phyloP scores from a whole-genome alignment of 2,113 vertebrate species.

The Notothenia rossii region DNA sequence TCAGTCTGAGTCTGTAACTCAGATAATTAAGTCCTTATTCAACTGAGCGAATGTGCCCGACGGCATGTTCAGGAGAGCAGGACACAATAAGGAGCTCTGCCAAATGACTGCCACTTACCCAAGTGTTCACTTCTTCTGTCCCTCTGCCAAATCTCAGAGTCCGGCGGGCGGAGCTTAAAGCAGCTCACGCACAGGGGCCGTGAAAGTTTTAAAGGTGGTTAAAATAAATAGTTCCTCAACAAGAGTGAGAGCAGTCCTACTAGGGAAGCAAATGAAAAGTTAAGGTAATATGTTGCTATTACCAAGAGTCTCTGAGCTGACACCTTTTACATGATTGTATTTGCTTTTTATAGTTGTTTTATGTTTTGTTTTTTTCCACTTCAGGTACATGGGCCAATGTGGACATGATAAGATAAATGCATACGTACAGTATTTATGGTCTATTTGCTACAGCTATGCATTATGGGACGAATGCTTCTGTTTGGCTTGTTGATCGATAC shows the following conservation, averaged over 20 bases:
- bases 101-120: slow-evolving; percentile 54
- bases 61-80: slow-evolving; percentile 37
- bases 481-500: slow-evolving; percentile 46
- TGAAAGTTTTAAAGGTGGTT: slow-evolving; percentile 20
- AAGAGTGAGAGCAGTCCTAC: neutral
- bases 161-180: slow-evolving; percentile 2
- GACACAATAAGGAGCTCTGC: slow-evolving; percentile 40
- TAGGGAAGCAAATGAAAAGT: neutral
- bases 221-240: slow-evolving; percentile 31
- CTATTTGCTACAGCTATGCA: neutral
- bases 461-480: slow-evolving; percentile 10
- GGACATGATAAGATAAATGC: neutral
- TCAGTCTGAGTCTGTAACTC: slow-evolving; percentile 52
- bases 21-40: slow-evolving; percentile 69
- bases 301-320: neutral
- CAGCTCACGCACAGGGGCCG: slow-evolving; percentile 7
- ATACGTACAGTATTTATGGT: neutral
- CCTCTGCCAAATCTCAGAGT: slow-evolving; percentile 29
- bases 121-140: slow-evolving; percentile 38
- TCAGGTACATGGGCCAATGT: neutral
- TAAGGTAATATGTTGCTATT: neutral
- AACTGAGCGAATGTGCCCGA: slow-evolving; percentile 45
- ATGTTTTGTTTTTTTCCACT: neutral
- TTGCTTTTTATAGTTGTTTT: neutral
- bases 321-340: neutral